These are phyloP conservation scores for Drosophila mimica DNA, from an alignment of 2,888 invertebrate species.

Conservation along the genomic window DNA sequence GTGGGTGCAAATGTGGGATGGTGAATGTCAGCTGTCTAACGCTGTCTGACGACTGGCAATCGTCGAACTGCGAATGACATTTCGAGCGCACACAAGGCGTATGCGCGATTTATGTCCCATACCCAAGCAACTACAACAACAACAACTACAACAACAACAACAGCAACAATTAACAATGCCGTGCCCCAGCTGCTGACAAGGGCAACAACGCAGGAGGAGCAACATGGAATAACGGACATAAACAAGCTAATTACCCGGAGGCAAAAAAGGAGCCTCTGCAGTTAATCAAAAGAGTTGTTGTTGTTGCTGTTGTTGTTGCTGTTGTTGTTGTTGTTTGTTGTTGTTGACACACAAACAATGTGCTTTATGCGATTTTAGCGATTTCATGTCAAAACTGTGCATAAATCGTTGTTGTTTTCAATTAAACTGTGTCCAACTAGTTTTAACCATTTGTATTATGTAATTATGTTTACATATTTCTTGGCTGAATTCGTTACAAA, in stretches of 20 bases:
- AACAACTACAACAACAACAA: slow-evolving; percentile 45
- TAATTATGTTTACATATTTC: background rate
- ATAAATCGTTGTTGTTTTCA: slow-evolving; percentile 16
- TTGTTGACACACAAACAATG: slow-evolving; percentile 8
- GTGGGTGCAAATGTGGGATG: background rate
- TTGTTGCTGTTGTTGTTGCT: slow-evolving; percentile 4
- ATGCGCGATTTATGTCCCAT: slow-evolving; percentile 38
- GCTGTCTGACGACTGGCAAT: slow-evolving; percentile 42
- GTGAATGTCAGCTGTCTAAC: slow-evolving; percentile 1
- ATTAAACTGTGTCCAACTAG: background rate
- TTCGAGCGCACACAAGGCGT: slow-evolving; percentile 46
- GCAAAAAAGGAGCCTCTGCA: slow-evolving; percentile 7
- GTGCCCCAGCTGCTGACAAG: slow-evolving; percentile 7
- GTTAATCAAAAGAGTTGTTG: slow-evolving; percentile 31
- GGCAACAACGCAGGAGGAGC: background rate
- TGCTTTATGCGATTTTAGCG: slow-evolving; percentile 18
- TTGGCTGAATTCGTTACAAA: too few species aligned
- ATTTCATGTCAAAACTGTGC: slow-evolving; percentile 27
- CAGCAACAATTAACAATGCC: slow-evolving; percentile 33
- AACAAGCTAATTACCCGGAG: slow-evolving; percentile 61
- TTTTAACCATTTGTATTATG: background rate
- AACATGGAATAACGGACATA: slow-evolving; percentile 27
- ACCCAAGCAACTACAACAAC: background rate
- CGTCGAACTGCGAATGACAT: slow-evolving; percentile 49
- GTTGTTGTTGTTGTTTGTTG: slow-evolving; percentile 2